phyloP scores from a whole-genome alignment of 2,888 invertebrate genomes.

The Erpobdella octoculata region DNA sequence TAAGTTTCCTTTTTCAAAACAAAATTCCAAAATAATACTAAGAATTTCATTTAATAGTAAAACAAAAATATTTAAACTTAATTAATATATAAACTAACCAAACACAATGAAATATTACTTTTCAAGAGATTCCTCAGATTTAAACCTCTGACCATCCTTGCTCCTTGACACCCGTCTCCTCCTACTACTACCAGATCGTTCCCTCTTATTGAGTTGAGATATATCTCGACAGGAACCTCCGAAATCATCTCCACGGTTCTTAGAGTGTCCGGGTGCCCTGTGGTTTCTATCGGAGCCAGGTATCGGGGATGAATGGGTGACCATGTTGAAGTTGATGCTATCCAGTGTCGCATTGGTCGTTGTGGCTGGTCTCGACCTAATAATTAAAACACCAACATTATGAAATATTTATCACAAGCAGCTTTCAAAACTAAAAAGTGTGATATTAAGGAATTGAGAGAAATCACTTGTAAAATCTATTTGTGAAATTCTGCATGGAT shows the following conservation, averaged over 20 bases:
- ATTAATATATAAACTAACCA: not conserved
- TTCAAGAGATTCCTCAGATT: slow-evolving; percentile 5
- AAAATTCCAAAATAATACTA: too few relatives aligned
- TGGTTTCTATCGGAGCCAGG: not conserved
- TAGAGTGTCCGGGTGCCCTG: not conserved
- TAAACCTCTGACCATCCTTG: not conserved
- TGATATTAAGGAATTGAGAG: too few relatives aligned
- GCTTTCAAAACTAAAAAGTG: too few relatives aligned
- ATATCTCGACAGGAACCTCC: not conserved
- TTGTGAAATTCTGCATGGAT: too few relatives aligned
- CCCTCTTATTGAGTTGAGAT: not conserved
- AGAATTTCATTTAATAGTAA: too few relatives aligned
- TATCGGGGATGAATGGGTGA: not conserved
- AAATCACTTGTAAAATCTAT: too few relatives aligned
- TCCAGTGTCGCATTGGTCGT: slow-evolving; percentile 10
- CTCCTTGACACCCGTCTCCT: not conserved
- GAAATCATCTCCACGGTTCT: not conserved
- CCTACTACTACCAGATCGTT: not conserved
- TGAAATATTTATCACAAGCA: too few relatives aligned
- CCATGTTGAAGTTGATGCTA: not conserved
- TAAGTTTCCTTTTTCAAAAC: too few relatives aligned
- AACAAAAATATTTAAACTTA: not conserved
- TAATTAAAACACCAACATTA: too few relatives aligned
- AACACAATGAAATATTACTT: not conserved
- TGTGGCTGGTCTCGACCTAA: not conserved